Base-by-base conservation (phyloP, 35 echinoderm and acorn worm species). In the Strongylocentrotus purpuratus region DNA sequence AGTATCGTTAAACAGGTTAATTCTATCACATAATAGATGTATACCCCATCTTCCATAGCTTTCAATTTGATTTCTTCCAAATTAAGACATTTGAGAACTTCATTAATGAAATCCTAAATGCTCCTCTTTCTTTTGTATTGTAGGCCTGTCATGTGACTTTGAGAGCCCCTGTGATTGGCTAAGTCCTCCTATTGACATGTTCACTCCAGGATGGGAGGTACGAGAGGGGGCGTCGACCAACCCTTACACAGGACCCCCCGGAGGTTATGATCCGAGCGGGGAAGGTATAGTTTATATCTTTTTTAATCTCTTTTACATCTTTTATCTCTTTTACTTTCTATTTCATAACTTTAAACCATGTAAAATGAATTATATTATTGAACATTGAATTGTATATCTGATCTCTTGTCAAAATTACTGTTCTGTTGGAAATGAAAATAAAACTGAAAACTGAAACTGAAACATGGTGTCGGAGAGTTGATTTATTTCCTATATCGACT, bases 111-210 rank as follows among this genome's bases (percentile, higher is more conserved):
- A 91, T 33, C 88, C 88, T 50, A 3, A 50, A 2, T 50, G 48
- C 8, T 47, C 28, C 31, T 86, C 87, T 35, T 88, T 88, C 8
- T 88, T 33, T 35, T 35, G 2, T 32, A 46, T 46, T 22, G 13
- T 85, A 95, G 94, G 86, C 50, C 45, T 95, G 8, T 87, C 85
- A 48, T 95, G 94, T 88, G 94, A 95, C 48, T 95, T 95, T 95
- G 94, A 95, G 47, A n/a, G 32, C 11, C 46, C 86, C 1, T 95
- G 94, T 88, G 25, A 17, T 31, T 95, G 94, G 94, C n/a, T 46
- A 47, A 86, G 35, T n/a, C 94, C 94, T 11, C 33, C 47, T 41
- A 86, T 95, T 85, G 48, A 47, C 20, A 86, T 47, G 20, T 32
- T 33, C 41, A 48, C 86, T 9, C 71, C 86, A 0, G 94, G 94